phyloP scores from a whole-genome alignment of 2,888 invertebrate genomes.

The Sphaerophoria taeniata region DNA sequence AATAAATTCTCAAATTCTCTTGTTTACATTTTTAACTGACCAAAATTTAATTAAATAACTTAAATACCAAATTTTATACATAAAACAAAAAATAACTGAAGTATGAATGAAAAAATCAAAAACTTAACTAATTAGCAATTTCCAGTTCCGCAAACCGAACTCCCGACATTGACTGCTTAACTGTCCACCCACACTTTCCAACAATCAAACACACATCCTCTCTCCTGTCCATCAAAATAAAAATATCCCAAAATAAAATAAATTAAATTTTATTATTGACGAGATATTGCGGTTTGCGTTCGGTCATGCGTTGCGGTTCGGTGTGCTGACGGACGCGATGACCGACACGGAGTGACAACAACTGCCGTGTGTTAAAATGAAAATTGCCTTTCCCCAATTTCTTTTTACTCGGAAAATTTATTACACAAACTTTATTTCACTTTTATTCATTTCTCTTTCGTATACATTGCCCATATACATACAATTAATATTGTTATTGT shows the following conservation, averaged over 20 bases:
- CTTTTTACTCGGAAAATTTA: conserved; percentile 33
- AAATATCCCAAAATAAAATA: not conserved
- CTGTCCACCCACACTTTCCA: not conserved
- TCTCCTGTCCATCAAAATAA: not conserved
- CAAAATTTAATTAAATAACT: too few species aligned
- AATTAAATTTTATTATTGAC: conserved; percentile 38
- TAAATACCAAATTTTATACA: not conserved
- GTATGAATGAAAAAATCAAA: not conserved
- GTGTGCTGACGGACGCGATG: not conserved
- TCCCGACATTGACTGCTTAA: not conserved
- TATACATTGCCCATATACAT: not conserved
- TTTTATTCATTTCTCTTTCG: conserved; percentile 4
- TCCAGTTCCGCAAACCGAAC: not conserved
- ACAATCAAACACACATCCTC: not conserved
- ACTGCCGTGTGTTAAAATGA: conserved; percentile 1
- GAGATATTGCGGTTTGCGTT: not conserved
- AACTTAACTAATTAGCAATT: not conserved
- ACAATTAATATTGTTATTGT: not conserved
- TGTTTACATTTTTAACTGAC: too few species aligned
- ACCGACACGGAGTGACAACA: too few species aligned
- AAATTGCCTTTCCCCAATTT: conserved; percentile 13
- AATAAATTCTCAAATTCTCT: too few species aligned
- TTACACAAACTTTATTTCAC: conserved; percentile 20
- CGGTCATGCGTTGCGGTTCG: not conserved
- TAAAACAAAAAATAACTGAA: not conserved